Percentiles rank a stretch among this genome's conserved stretches.
These are phyloP conservation scores for Vireo altiloquus DNA, from an alignment of 2,113 vertebrate species.

Conservation along the genomic window DNA sequence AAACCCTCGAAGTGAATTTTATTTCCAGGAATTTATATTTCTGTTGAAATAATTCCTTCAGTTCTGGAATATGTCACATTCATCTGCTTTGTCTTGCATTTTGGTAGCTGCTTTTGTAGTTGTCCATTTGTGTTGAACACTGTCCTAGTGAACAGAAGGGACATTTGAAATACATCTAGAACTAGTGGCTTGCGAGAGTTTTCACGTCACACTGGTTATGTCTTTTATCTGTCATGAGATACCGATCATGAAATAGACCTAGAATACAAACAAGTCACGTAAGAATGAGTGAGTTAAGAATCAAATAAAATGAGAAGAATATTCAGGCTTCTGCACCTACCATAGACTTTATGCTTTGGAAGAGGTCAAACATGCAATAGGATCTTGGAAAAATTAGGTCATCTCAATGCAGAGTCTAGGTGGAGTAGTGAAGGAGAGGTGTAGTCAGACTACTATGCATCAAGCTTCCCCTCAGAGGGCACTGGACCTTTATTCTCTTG, in stretches of 20 bases:
- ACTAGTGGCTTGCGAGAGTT: neutral
- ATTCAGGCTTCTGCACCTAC: neutral
- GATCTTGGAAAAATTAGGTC: neutral
- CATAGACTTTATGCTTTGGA: neutral
- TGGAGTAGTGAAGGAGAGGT: neutral
- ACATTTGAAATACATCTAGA: neutral
- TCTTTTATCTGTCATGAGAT: neutral
- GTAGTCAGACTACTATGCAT: neutral
- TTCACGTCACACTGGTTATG: accelerated
- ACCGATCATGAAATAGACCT: neutral
- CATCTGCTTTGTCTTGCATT: neutral
- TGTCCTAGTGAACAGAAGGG: neutral
- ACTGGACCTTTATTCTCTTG: neutral
- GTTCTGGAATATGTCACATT: neutral
- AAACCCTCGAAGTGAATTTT: neutral
- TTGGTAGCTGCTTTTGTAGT: neutral
- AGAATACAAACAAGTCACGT: neutral
- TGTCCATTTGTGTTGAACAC: neutral
- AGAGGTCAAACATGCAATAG: neutral
- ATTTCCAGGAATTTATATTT: neutral
- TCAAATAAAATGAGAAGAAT: neutral
- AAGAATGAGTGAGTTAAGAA: neutral
- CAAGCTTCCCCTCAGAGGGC: neutral
- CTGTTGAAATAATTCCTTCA: neutral
- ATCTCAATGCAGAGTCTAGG: neutral